phyloP scores from a whole-genome alignment of 92 coral and sea anemone species.

The Heliopora coerulea region DNA sequence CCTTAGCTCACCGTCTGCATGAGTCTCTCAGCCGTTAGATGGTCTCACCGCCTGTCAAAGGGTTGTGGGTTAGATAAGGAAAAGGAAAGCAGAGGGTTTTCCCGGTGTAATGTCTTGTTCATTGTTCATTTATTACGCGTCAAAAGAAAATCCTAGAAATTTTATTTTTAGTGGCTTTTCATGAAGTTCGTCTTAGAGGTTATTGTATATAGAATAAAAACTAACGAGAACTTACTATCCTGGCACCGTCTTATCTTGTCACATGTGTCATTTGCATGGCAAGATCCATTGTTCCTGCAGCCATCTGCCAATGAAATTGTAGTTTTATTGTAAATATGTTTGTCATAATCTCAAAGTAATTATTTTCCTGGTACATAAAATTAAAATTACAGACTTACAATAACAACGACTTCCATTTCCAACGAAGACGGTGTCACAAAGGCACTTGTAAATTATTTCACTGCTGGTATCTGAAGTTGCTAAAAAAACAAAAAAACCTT shows the following conservation, averaged over 20 bases:
- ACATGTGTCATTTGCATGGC: slow-evolving; percentile 17
- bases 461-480: not conserved
- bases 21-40: too few species aligned
- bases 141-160: too few species aligned
- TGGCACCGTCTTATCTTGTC: not conserved
- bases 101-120: too few species aligned
- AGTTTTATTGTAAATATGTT: not conserved
- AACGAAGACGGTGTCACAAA: slow-evolving; percentile 1
- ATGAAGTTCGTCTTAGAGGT: too few species aligned
- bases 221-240: not conserved
- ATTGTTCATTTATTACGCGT: too few species aligned
- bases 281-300: slow-evolving; percentile 18
- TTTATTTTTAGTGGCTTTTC: too few species aligned
- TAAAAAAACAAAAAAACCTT: too few species aligned
- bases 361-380: not conserved
- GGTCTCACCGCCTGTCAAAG: too few species aligned
- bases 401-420: slow-evolving; percentile 9
- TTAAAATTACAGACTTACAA: slow-evolving; percentile 13
- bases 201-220: too few species aligned
- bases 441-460: slow-evolving; percentile 1
- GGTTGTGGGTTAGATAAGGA: too few species aligned
- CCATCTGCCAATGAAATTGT: slow-evolving; percentile 4
- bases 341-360: not conserved
- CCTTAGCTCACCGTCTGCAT: too few species aligned
- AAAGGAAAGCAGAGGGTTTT: too few species aligned